A percentile compares a stretch with the other conserved stretches of the same genome.
phyloP scores from a whole-genome alignment of 2,888 invertebrate species.

The Mythimna vitellina region DNA sequence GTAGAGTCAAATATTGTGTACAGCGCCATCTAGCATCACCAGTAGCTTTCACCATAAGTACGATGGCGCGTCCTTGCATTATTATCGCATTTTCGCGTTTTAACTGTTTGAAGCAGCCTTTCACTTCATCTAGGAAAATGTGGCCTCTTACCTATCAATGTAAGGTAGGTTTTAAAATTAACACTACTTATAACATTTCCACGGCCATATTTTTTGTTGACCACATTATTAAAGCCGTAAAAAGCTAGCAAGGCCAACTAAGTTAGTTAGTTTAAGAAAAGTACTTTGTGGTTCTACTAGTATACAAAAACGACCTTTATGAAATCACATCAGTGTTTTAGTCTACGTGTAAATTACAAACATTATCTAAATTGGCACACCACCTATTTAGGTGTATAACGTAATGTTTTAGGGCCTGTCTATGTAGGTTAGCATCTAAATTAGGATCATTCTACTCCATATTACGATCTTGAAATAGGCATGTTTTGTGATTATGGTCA shows the following conservation, averaged over 20 bases:
- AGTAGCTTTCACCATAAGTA: too few species aligned
- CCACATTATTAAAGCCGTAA: constrained; percentile 16
- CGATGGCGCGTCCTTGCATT: too few species aligned
- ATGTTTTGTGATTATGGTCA: too few species aligned
- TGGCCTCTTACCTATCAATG: too few species aligned
- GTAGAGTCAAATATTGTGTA: too few species aligned
- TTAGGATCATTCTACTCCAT: too few species aligned
- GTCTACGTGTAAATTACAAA: neutral
- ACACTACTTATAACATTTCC: constrained; percentile 5
- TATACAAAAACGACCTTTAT: constrained; percentile 28
- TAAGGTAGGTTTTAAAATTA: neutral
- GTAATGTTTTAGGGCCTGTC: constrained; percentile 7
- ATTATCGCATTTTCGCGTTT: too few species aligned
- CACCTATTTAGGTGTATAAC: constrained; percentile 9
- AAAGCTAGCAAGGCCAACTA: constrained; percentile 36
- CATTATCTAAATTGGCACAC: constrained; percentile 10
- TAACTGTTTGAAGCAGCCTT: too few species aligned
- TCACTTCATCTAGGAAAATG: too few species aligned
- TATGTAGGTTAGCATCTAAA: too few species aligned
- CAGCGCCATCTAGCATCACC: too few species aligned
- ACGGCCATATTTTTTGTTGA: constrained; percentile 35
- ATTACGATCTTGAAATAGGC: too few species aligned
- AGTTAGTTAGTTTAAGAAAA: constrained; percentile 33
- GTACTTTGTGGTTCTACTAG: constrained; percentile 10
- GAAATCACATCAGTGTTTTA: constrained; percentile 16